Percentiles rank a stretch among this genome's conserved stretches.
Conservation (phyloP, 53 echinoderm and acorn worm genomes). For the Luidia sarsii region DNA sequence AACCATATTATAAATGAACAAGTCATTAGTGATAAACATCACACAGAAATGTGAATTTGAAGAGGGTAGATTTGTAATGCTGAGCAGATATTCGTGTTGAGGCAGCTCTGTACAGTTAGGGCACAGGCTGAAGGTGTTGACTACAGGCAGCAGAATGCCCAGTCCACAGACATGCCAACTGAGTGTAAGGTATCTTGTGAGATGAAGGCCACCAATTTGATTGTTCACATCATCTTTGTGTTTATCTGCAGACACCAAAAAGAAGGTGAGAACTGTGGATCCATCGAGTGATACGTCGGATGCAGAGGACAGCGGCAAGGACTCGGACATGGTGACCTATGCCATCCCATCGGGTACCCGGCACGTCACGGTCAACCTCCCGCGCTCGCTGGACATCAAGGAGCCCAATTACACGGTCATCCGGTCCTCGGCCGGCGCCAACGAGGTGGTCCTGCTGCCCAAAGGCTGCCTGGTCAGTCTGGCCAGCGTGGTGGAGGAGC, state of each 20-base stretch:
- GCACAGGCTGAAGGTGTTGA: no score
- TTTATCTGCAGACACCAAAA: conserved; percentile 6
- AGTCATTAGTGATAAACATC: no score
- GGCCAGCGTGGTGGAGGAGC: conserved; percentile 50
- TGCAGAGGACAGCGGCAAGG: conserved; percentile 1
- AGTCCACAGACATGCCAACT: no score
- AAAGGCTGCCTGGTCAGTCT: conserved; percentile 78
- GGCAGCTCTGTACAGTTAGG: no score
- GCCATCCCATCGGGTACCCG: conserved; percentile 58
- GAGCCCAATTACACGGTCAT: conserved; percentile 89
- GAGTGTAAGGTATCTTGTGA: no score
- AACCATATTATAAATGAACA: no score
- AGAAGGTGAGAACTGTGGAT: not conserved
- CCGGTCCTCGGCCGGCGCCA: conserved; percentile 82
- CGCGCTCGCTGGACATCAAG: conserved; percentile 79
- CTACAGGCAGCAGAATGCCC: no score
- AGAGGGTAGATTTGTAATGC: no score
- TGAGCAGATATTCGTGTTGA: no score
- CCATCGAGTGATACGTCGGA: conserved; percentile 11
- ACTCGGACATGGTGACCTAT: conserved; percentile 27
- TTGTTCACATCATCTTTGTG: no score
- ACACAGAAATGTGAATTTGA: no score
- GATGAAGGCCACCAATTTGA: no score
- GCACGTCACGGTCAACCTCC: conserved; percentile 76
- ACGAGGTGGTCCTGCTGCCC: conserved; percentile 89